phyloP scores from a whole-genome alignment of 1,140 invertebrate species.

The Lepidotrigona ventralis region DNA sequence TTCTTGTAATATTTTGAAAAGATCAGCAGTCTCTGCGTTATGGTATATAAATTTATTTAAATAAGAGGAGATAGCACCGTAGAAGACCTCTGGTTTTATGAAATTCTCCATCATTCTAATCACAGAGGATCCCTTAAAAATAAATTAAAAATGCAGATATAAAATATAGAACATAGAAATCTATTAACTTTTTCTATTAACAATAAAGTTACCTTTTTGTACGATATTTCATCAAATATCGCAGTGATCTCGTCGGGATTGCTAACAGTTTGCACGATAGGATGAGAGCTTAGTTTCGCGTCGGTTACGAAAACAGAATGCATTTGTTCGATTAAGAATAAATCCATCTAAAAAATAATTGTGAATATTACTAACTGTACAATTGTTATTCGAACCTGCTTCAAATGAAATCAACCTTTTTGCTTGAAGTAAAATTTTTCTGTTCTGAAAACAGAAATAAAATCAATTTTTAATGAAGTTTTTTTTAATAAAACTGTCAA shows the following conservation, averaged over 20 bases:
- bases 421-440: too few species aligned
- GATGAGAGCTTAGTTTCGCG: constrained; percentile 91
- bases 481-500: too few species aligned
- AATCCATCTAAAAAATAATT: constrained; percentile 80
- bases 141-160: not conserved
- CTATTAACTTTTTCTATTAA: not conserved
- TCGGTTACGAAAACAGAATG: constrained; percentile 89
- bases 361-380: too few species aligned
- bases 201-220: constrained; percentile 87
- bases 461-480: too few species aligned
- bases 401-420: too few species aligned
- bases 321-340: constrained; percentile 87
- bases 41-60: constrained; percentile 85
- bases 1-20: constrained; percentile 85
- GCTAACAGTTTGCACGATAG: constrained; percentile 90
- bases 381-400: too few species aligned
- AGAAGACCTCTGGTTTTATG: constrained; percentile 88
- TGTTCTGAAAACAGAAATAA: too few species aligned
- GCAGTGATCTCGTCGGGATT: constrained; percentile 95
- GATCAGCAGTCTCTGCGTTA: constrained; percentile 90
- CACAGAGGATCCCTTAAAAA: constrained; percentile 88
- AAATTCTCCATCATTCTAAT: constrained; percentile 95
- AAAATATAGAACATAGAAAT: not conserved
- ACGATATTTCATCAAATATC: constrained; percentile 96
- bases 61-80: constrained; percentile 86